Evolutionary conservation across 2,113 vertebrate genomes (phyloP), one percentile per base, ranked within the genome.

Genomic region (Drymodes brunneopygia): DNA sequence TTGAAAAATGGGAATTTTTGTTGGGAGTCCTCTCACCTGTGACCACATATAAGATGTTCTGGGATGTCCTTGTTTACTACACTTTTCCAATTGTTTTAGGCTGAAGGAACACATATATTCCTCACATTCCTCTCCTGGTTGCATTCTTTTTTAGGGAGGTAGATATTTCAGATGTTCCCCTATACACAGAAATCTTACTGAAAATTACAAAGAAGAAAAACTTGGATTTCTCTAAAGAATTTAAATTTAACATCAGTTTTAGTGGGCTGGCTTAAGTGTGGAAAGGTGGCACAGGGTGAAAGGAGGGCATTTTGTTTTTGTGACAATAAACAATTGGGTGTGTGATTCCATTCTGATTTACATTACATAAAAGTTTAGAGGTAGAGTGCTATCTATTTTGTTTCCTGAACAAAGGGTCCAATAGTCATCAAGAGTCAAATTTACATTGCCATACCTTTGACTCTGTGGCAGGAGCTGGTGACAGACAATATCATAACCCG

Each of bases 101-200:
- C 36, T 77, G 15, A 64, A 53, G n/a, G 8, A 65, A 45, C 14
- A 7, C 1, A 0, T 7, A 0, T 14, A 11, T 65, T 85, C 19
- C 71, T 10, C 20, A 23, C 2, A 7, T 60, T 84, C 4, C 1
- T 48, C 3, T 77, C 10, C 44, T 75, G 33, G 35, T 28, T 0
- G 0, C 2, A 1, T 17, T 28, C 20, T 2, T 5, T 40, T 67
- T 57, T 53, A 75, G 14, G 28, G 4, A 36, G 6, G 21, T 4
- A 31, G 18, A 2, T 66, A 22, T 35, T 86, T 73, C 33, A 53
- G 11, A 10, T 56, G 13, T 60, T 61, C 3, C 5, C 1, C 6
- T 45, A 6, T 15, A 11, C 5, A 40, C 2, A 64, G 6, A 64
- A 60, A 22, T 53, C 5, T 62, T 64, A 42, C 5, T 86, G 54